Evolutionary conservation across 2,888 invertebrate species (phyloP).

Genomic region (Eupeodes luniger): DNA sequence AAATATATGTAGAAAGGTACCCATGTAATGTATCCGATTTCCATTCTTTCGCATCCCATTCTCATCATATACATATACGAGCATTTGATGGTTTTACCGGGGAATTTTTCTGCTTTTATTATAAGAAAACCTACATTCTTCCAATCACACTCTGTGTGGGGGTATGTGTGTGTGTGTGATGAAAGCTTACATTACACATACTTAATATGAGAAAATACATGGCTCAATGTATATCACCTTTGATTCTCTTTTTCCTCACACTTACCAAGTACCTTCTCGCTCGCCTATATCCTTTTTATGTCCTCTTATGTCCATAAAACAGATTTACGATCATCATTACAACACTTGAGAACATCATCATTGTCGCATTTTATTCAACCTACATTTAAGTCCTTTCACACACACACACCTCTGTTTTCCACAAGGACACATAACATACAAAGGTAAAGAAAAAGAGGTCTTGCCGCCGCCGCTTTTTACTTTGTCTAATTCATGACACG

Average conservation of each 20-base stretch:
- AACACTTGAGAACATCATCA: constrained; percentile 62
- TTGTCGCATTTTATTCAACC: constrained; percentile 39
- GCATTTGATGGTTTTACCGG: constrained; percentile 2
- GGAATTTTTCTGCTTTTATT: neutral
- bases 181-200: neutral
- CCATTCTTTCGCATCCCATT: constrained; percentile 34
- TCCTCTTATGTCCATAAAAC: constrained; percentile 74
- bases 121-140: neutral
- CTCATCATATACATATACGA: neutral
- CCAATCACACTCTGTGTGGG: neutral
- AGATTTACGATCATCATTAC: constrained; percentile 76
- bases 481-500: constrained; percentile 49
- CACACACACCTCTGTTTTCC: neutral
- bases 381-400: neutral
- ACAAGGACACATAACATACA: neutral
- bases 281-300: constrained; percentile 56
- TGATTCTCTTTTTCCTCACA: constrained; percentile 54
- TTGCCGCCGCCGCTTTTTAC: constrained; percentile 12
- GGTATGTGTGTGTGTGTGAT: neutral
- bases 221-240: constrained; percentile 72
- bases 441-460: constrained; percentile 1
- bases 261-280: neutral
- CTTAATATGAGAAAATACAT: constrained; percentile 56
- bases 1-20: too few species aligned
- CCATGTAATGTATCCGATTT: constrained; percentile 65